These are phyloP conservation scores for Lasioglossum calceatum DNA, from an alignment of 2,888 invertebrate genomes.

Conservation along the genomic window DNA sequence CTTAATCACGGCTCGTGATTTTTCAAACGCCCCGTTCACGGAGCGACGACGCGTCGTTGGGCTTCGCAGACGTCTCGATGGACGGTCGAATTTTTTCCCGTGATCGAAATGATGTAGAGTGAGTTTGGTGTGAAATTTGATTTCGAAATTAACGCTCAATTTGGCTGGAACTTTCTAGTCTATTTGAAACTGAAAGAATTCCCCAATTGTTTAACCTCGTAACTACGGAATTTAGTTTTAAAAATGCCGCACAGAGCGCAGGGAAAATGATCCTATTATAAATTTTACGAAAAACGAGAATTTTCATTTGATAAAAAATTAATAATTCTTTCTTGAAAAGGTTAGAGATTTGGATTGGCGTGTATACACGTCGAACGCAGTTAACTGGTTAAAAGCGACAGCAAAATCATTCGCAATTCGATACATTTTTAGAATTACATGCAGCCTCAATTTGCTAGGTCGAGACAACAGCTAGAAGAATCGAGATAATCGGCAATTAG, in stretches of 20 bases:
- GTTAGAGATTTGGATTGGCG: too few relatives aligned
- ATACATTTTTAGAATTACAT: neutral
- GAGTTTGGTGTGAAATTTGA: neutral
- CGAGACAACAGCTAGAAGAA: neutral
- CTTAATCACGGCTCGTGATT: conserved; percentile 74
- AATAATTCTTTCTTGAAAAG: too few relatives aligned
- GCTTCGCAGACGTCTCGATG: conserved; percentile 10
- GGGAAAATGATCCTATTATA: too few relatives aligned
- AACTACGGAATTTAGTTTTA: too few relatives aligned
- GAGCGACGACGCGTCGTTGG: neutral
- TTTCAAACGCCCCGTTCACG: conserved; percentile 49
- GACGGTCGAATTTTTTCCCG: neutral
- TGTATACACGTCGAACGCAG: too few relatives aligned
- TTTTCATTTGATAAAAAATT: too few relatives aligned
- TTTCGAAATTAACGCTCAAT: neutral
- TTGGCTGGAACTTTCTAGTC: neutral
- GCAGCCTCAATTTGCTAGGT: neutral
- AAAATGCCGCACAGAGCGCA: too few relatives aligned
- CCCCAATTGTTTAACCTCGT: too few relatives aligned
- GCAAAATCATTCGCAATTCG: neutral
- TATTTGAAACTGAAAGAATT: too few relatives aligned
- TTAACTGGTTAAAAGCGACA: neutral
- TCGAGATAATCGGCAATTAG: conserved; percentile 24
- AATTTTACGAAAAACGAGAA: too few relatives aligned
- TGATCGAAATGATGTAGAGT: neutral